phyloP scores from a whole-genome alignment of 2,113 vertebrate genomes.

The Python bivittatus region DNA sequence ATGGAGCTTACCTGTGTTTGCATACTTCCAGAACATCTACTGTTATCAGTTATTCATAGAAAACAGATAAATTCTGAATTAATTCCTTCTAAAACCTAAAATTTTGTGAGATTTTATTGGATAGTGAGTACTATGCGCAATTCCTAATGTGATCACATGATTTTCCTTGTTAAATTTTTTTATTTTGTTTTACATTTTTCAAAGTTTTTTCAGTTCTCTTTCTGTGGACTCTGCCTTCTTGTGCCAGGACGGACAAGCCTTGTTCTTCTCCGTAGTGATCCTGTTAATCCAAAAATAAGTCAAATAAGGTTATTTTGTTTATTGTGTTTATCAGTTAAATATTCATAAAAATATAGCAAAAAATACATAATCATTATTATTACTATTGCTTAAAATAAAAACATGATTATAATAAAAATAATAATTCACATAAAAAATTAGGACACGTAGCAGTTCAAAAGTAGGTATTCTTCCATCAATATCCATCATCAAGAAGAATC shows the following conservation, averaged over 20 bases:
- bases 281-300: conserved; percentile 49
- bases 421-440: not conserved
- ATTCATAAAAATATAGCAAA: not conserved
- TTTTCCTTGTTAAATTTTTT: not conserved
- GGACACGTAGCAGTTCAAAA: not conserved
- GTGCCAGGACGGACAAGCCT: conserved; percentile 60
- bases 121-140: conserved; percentile 13
- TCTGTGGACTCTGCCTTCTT: conserved; percentile 25
- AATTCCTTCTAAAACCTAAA: conserved; percentile 37
- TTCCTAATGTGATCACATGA: conserved; percentile 28
- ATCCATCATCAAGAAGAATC: not conserved
- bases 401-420: not conserved
- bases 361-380: not conserved
- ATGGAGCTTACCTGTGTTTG: not conserved
- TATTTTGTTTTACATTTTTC: not conserved
- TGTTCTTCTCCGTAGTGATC: conserved; percentile 67
- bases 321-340: not conserved
- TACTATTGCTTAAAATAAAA: not conserved
- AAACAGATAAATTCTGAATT: conserved; percentile 59
- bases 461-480: not conserved
- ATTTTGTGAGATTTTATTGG: not conserved
- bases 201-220: conserved; percentile 34
- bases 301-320: not conserved
- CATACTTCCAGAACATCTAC: not conserved
- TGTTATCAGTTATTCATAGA: conserved; percentile 34